Conservation (phyloP, 2,797 vertebrate species). For the Muscicapa striata region DNA sequence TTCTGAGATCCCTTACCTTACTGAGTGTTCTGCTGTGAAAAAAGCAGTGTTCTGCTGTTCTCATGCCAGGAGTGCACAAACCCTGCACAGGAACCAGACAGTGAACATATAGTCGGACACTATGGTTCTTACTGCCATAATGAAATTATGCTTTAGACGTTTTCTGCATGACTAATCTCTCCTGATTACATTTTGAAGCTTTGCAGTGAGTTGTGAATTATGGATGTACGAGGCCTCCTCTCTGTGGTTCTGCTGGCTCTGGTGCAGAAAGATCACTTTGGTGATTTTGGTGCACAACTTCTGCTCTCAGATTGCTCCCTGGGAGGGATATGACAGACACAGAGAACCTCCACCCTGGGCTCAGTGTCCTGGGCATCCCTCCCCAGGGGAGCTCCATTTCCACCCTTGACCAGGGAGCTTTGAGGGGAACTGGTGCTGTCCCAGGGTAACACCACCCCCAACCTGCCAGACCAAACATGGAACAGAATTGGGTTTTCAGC, state of each 20-base stretch:
- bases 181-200: neutral
- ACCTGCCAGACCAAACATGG: neutral
- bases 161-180: slow-evolving; percentile 20
- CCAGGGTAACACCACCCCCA: neutral
- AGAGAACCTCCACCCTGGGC: neutral
- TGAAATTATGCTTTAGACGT: slow-evolving; percentile 8
- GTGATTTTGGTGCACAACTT: neutral
- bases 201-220: neutral
- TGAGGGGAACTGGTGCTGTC: neutral
- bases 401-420: neutral
- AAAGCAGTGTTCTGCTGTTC: neutral
- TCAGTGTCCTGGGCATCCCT: neutral
- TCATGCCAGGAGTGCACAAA: neutral
- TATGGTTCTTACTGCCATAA: neutral
- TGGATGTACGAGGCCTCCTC: neutral
- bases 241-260: neutral
- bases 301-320: too few species aligned
- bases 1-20: neutral
- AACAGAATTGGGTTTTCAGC: neutral
- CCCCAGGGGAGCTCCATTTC: neutral
- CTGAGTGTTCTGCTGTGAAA: neutral
- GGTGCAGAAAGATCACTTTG: neutral
- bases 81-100: neutral
- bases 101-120: neutral
- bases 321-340: accelerated